Conservation (phyloP, 2,113 vertebrate species). For the Anguilla japonica region DNA sequence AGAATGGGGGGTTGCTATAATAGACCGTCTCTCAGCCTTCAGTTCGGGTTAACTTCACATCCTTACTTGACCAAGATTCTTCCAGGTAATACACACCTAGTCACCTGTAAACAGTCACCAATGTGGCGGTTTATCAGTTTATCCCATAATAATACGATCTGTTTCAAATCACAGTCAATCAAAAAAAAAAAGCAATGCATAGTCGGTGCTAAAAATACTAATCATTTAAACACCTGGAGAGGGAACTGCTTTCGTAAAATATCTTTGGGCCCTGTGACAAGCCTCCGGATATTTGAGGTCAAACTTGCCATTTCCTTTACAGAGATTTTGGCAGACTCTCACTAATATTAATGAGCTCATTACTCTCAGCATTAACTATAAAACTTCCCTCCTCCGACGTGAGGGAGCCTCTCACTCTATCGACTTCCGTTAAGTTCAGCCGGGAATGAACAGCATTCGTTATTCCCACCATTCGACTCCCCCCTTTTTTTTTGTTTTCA, state of each 20-base stretch:
- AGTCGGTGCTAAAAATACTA: neutral
- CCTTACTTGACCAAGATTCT: too few species aligned
- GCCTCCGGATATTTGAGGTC: constrained; percentile 66
- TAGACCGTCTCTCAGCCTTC: too few species aligned
- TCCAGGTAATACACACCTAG: too few species aligned
- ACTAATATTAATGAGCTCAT: constrained; percentile 67
- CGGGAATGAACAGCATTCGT: neutral
- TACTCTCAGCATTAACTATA: constrained; percentile 61
- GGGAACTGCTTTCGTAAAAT: constrained; percentile 45
- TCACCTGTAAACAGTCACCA: too few species aligned
- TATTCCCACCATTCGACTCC: neutral
- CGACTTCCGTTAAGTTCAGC: constrained; percentile 48
- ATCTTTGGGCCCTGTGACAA: constrained; percentile 60
- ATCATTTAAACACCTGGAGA: neutral
- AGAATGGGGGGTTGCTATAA: too few species aligned
- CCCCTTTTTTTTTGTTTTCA: constrained; percentile 25
- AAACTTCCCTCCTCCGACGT: constrained; percentile 55
- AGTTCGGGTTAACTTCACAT: too few species aligned
- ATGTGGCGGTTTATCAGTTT: neutral
- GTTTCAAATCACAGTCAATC: neutral
- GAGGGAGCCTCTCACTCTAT: constrained; percentile 54
- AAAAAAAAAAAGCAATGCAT: neutral
- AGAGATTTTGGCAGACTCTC: constrained; percentile 63
- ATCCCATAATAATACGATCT: neutral
- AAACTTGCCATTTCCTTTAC: constrained; percentile 72